These are phyloP conservation scores for Takifugu ocellatus DNA, from an alignment of 2,797 vertebrate genomes.

Conservation along the genomic window DNA sequence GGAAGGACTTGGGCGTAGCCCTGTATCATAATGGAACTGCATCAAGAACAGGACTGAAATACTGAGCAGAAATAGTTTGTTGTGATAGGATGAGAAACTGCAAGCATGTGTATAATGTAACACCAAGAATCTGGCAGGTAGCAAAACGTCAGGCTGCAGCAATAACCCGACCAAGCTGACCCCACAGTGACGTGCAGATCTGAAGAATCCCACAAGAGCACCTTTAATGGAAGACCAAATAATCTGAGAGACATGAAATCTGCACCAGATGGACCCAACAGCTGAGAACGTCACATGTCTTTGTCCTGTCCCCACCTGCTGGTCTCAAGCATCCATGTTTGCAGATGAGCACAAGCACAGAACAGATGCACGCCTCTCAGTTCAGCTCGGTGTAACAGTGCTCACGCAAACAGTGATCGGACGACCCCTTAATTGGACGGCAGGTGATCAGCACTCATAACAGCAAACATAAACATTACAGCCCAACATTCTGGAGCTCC, in stretches of 20 bases:
- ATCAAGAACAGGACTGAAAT: slow-evolving; percentile 63
- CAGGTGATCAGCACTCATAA: too few relatives aligned
- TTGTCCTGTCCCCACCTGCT: slow-evolving; percentile 44
- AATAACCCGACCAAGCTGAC: slow-evolving; percentile 11
- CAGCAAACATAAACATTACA: too few relatives aligned
- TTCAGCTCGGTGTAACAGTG: slow-evolving; percentile 9
- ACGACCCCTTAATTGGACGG: too few relatives aligned
- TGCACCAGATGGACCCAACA: slow-evolving; percentile 56
- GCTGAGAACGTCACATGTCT: slow-evolving; percentile 56
- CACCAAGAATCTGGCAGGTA: too few relatives aligned
- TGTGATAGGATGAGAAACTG: slow-evolving; percentile 31
- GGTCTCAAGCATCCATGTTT: slow-evolving; percentile 49
- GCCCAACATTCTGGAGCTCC: too few relatives aligned
- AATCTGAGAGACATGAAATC: slow-evolving; percentile 57
- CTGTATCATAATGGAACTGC: slow-evolving; percentile 72
- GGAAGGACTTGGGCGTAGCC: slow-evolving; percentile 57
- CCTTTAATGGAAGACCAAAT: slow-evolving; percentile 56
- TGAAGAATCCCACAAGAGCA: slow-evolving; percentile 49
- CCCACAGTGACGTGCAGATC: slow-evolving; percentile 35
- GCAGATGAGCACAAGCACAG: slow-evolving; percentile 21
- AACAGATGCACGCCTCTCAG: slow-evolving; percentile 37
- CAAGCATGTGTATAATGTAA: not conserved
- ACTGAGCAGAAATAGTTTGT: slow-evolving; percentile 47
- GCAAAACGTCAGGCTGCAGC: not conserved
- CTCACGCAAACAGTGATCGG: too few relatives aligned